Evolutionary conservation across 1,140 invertebrate genomes (phyloP), one percentile per base, ranked within the genome.

Genomic region (Manduca sexta): DNA sequence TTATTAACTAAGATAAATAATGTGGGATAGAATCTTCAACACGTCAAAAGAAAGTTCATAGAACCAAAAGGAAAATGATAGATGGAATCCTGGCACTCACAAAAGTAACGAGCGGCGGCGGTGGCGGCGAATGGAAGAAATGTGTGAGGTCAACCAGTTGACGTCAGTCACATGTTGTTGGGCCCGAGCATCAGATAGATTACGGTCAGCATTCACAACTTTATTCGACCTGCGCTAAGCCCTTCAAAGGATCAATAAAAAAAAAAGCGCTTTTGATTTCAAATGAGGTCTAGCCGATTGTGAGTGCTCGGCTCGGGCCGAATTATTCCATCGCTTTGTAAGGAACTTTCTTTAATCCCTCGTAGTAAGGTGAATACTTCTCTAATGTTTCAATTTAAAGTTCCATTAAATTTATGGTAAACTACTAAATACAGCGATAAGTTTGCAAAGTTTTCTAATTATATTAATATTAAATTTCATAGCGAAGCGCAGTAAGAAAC

Each of bases 161-260:
- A 65, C 58, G 61, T 52, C 64, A 62, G 64, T 65, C 64, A 60
- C 57, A 60, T 60, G 61, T 50, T 68, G 55, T 65, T 52, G 52
- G 46, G 56, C 52, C 58, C 57, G 55, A 67, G 52, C 53, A 58
- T 56, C 56, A 56, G 56, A 69, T 60, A 69, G 66, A 75, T 75
- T 73, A 73, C 64, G 63, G 64, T 56, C 60, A 54, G 42, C 67
- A 61, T 57, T 65, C 69, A 69, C 63, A 61, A 64, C 56, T 69
- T 68, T 70, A 70, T 72, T 70, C 69, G 66, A 66, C 60, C 56
- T 64, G 50, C 57, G 44, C 46, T 33, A 40, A 38, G 52, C 52
- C 53, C 51, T 67, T 74, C 50, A 59, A 58, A 52, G 57, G 53
- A 62, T 67, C 69, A 69, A 77, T 68, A 64, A 52, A 69, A 61